A percentile compares a stretch with the other conserved stretches of the same genome.
phyloP scores from a whole-genome alignment of 2,888 invertebrate genomes.

The Drosophila subsilvestris region DNA sequence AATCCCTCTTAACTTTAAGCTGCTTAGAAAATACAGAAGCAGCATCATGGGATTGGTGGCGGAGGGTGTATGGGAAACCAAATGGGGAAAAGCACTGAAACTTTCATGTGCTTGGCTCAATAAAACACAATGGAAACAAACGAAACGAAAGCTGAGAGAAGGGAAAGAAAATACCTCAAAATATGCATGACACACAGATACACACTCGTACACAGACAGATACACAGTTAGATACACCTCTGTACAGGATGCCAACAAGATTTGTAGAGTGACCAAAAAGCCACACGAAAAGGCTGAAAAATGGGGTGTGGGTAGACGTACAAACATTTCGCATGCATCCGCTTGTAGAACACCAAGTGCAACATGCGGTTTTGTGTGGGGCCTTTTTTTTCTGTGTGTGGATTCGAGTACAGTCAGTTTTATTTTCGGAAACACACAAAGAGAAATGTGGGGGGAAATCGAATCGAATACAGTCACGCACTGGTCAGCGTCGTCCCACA shows the following conservation, averaged over 20 bases:
- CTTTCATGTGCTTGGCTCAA: conserved; percentile 36
- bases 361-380: not conserved
- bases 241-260: conserved; percentile 38
- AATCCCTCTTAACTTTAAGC: conserved; percentile 56
- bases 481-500: conserved; percentile 20
- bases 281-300: conserved; percentile 18
- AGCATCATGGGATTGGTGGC: not conserved
- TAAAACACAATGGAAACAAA: conserved; percentile 44
- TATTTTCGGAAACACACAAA: conserved; percentile 15
- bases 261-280: conserved; percentile 38
- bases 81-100: conserved; percentile 32
- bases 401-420: conserved; percentile 13
- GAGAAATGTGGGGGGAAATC: not conserved
- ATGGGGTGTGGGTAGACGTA: conserved; percentile 12
- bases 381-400: not conserved
- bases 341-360: conserved; percentile 15
- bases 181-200: conserved; percentile 43
- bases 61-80: conserved; percentile 6
- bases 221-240: conserved; percentile 21
- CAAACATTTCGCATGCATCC: conserved; percentile 34
- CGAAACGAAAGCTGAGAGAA: conserved; percentile 8
- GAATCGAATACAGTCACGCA: not conserved
- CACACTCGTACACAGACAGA: conserved; percentile 15
- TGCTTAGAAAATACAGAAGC: conserved; percentile 50
- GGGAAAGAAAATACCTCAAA: conserved; percentile 35